A percentile compares a stretch with the other conserved stretches of the same genome.
Evolutionary conservation across 2,888 invertebrate genomes (phyloP).

Genomic region (Fragum sueziense): DNA sequence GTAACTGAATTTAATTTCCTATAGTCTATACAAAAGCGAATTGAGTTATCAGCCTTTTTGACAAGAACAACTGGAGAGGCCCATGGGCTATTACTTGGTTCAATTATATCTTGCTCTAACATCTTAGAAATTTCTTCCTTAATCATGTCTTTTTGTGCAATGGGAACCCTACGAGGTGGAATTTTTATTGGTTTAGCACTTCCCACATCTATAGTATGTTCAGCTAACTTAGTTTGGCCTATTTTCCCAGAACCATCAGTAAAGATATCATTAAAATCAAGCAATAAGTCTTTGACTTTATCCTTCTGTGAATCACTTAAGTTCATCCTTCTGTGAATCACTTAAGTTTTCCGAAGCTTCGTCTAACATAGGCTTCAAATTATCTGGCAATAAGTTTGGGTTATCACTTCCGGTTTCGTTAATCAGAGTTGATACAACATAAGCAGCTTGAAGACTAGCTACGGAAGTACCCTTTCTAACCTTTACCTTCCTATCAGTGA

Average conservation of each 20-base stretch:
- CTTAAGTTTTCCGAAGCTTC: slow-evolving; percentile 3
- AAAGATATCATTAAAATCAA: neutral
- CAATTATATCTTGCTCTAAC: neutral
- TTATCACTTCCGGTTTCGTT: neutral
- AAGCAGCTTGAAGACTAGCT: slow-evolving; percentile 1
- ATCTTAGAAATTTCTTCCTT: neutral
- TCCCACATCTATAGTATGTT: too few species aligned
- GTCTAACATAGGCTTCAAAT: slow-evolving; percentile 34
- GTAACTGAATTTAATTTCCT: slow-evolving; percentile 39
- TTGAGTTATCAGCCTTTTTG: slow-evolving; percentile 38
- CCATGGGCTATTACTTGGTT: neutral
- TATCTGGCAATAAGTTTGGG: neutral
- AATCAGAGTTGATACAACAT: neutral
- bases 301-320: neutral
- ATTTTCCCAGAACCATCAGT: neutral
- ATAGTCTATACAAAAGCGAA: slow-evolving; percentile 50
- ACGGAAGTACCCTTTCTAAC: neutral
- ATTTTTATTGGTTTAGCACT: slow-evolving; percentile 35
- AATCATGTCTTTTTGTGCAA: neutral
- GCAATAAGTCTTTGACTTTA: neutral
- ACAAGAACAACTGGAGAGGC: slow-evolving; percentile 40
- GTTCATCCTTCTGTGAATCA: neutral
- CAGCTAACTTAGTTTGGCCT: neutral
- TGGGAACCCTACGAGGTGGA: slow-evolving; percentile 6
- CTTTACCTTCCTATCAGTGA: slow-evolving; percentile 6